Evolutionary conservation across 2,797 vertebrate species (phyloP).

Genomic region (Sebastolobus alascanus): DNA sequence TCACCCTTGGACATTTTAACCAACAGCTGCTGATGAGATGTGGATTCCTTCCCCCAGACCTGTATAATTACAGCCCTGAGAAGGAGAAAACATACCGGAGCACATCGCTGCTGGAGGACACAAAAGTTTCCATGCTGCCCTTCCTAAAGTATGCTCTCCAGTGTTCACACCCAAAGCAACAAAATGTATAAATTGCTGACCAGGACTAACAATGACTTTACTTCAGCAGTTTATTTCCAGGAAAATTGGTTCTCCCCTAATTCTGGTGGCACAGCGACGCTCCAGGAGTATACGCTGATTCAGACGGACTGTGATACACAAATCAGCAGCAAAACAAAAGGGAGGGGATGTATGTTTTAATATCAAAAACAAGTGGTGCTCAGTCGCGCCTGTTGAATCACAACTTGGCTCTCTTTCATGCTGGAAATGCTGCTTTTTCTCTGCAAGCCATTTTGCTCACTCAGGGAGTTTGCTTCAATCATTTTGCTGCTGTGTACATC

Average conservation of each 20-base stretch:
- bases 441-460: constrained; percentile 51
- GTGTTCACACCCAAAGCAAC: constrained; percentile 21
- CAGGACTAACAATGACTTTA: constrained; percentile 28
- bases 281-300: constrained; percentile 31
- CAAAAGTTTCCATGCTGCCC: constrained; percentile 28
- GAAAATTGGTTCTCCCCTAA: constrained; percentile 25
- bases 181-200: constrained; percentile 53
- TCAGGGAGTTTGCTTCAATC: constrained; percentile 54
- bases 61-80: constrained; percentile 58
- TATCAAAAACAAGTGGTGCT: constrained; percentile 41
- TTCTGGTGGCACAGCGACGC: constrained; percentile 8
- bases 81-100: constrained; percentile 40
- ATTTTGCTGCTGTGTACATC: constrained; percentile 39
- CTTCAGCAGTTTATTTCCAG: constrained; percentile 25
- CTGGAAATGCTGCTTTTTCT: constrained; percentile 33
- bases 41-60: constrained; percentile 46
- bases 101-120: constrained; percentile 48
- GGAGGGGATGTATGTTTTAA: constrained; percentile 33
- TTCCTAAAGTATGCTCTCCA: constrained; percentile 11
- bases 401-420: constrained; percentile 5
- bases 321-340: constrained; percentile 38
- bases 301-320: constrained; percentile 11
- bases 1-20: constrained; percentile 65
- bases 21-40: constrained; percentile 61
- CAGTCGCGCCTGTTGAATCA: constrained; percentile 46